Conservation (phyloP, 1,140 invertebrate genomes). For the Uloborus diversus region DNA sequence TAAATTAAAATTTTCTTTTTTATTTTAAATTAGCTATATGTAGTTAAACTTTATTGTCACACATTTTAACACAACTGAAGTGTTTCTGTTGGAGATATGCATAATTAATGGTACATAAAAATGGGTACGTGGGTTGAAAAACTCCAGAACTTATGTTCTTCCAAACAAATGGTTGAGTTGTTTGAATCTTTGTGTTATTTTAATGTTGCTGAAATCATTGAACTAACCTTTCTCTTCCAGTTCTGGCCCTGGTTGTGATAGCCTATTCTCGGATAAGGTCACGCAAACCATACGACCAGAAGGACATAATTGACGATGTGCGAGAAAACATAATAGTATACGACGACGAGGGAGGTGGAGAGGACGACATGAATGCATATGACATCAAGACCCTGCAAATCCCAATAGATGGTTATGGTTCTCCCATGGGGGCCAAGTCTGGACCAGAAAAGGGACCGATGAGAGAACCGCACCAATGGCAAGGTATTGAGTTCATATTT, state of each 20-base stretch:
- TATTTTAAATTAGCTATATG: no score
- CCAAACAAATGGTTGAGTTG: no score
- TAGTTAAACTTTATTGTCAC: no score
- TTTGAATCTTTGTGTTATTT: no score
- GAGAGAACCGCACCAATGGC: slow-evolving; percentile 48
- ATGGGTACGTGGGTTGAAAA: no score
- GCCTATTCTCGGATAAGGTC: slow-evolving; percentile 90
- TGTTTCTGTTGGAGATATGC: no score
- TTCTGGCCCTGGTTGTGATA: slow-evolving; percentile 89
- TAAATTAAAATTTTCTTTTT: no score
- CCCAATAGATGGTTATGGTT: slow-evolving; percentile 74
- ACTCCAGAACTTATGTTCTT: no score
- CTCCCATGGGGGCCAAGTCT: slow-evolving; percentile 39
- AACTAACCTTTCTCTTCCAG: slow-evolving; percentile 23
- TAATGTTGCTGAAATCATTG: no score
- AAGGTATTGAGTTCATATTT: no score
- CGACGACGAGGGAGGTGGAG: slow-evolving; percentile 96
- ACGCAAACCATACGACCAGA: slow-evolving; percentile 75
- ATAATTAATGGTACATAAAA: no score
- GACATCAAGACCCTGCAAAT: slow-evolving; percentile 96
- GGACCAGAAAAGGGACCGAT: slow-evolving; percentile 45
- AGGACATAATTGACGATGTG: slow-evolving; percentile 97
- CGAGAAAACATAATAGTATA: slow-evolving; percentile 99
- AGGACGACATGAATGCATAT: slow-evolving; percentile 98
- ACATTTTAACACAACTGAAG: no score